Conservation (phyloP, 2,797 vertebrate species). For the Lates japonicus region DNA sequence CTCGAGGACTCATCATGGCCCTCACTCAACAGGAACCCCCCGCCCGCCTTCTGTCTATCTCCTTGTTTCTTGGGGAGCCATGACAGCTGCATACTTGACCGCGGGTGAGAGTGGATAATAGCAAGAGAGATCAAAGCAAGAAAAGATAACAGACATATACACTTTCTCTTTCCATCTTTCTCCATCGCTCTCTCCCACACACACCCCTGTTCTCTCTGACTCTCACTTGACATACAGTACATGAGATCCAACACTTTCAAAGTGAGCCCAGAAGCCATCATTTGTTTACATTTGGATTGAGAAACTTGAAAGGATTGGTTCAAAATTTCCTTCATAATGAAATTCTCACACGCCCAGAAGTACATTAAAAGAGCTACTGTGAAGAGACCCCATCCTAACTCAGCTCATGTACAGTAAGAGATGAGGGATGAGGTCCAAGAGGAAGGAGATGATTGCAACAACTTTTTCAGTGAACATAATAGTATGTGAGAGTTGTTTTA, state of each 20-base stretch:
- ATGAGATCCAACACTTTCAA: conserved; percentile 35
- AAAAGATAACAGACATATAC: conserved; percentile 41
- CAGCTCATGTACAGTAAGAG: not conserved
- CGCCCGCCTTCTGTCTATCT: conserved; percentile 61
- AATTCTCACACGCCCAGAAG: not conserved
- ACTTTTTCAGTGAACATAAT: not conserved
- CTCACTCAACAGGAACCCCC: conserved; percentile 67
- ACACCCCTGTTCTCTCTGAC: conserved; percentile 13
- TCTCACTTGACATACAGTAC: conserved; percentile 22
- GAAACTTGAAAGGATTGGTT: not conserved
- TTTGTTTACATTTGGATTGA: not conserved
- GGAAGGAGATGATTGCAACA: not conserved
- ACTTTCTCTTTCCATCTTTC: conserved; percentile 28
- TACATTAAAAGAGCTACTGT: not conserved
- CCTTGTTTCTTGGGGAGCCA: conserved; percentile 64
- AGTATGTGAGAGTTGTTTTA: not conserved
- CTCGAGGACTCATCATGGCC: conserved; percentile 57
- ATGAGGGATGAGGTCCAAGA: too few relatives aligned
- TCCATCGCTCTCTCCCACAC: conserved; percentile 35
- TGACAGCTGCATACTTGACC: conserved; percentile 76
- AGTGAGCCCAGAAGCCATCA: conserved; percentile 36
- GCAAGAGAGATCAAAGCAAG: conserved; percentile 67
- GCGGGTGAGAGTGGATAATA: conserved; percentile 63
- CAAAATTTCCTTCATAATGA: not conserved
- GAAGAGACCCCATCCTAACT: not conserved